Evolutionary conservation across 2,113 vertebrate genomes (phyloP), one percentile per base, ranked within the genome.

Genomic region (Callionymus lyra): DNA sequence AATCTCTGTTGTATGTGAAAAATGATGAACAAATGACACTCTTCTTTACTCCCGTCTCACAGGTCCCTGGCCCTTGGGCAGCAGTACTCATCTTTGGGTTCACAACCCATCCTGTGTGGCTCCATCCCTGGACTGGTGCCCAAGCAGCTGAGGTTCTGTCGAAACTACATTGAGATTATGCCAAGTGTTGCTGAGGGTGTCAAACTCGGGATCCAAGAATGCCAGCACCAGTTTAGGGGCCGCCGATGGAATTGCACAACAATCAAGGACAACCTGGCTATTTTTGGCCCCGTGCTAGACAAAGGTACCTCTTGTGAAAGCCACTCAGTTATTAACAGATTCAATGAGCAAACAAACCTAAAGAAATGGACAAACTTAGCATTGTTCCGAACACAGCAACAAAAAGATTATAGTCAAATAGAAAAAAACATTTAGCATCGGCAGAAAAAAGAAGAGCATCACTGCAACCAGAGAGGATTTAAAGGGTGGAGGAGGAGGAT

Each of bases 101-200:
- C 89, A 1, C 92, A 91, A 72, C 93, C 94, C 58, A 89, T 91
- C 57, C 87, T 92, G 14, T 98, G 94, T 0, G 91, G 92, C 66
- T 93, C 89, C 40, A 97, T 98, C 65, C 94, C 94, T 0, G 94
- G 94, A n/a, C 84, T 98, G 38, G 93, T 98, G 55, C 91, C 94
- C 63, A 98, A 97, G 80, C 94, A 98, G 80, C 85, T 98, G 41
- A 88, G 94, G 1, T 98, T 98, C 86, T 98, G 94, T 59, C 84
- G 93, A 62, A 98, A 98, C 86, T 97, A 95, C 31, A 87, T 96
- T 56, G 93, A 97, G 78, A 94, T 97, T 75, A 98, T 98, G 94
- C 94, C 94, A 68, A 97, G 93, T 0, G 91, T 98, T n/a, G 94
- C 93, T 0, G 93, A 97, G 44, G 94, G 94, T 0, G 87, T 97